Conservation (phyloP, 1,140 invertebrate species). For the Drosophila kepulauana region DNA sequence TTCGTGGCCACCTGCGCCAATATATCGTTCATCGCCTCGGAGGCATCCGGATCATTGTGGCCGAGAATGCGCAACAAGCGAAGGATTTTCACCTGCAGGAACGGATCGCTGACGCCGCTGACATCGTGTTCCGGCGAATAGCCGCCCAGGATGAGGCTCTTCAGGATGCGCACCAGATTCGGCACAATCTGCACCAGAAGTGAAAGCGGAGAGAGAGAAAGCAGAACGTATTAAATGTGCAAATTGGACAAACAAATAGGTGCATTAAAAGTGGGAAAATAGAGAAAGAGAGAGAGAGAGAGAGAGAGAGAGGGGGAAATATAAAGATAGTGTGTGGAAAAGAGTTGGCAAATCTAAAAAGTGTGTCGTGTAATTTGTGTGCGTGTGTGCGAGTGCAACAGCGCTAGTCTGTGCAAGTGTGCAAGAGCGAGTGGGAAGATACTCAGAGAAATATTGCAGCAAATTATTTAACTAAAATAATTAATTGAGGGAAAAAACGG, state of each 20-base stretch:
- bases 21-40: conserved; percentile 99
- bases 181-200: conserved; percentile 94
- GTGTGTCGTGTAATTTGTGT: conserved; percentile 6
- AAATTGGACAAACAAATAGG: neutral
- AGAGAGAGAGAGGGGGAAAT: conserved; percentile 6
- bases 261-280: neutral
- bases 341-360: neutral
- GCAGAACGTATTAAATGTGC: neutral
- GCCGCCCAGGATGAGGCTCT: conserved; percentile 98
- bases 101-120: conserved; percentile 99
- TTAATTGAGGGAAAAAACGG: neutral
- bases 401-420: conserved; percentile 21
- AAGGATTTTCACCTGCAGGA: conserved; percentile 99
- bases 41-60: conserved; percentile 97
- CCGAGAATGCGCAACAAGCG: conserved; percentile 97
- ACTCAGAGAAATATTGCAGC: conserved; percentile 4
- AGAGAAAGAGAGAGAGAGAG: neutral
- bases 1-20: conserved; percentile 99
- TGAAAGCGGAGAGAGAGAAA: neutral
- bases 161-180: conserved; percentile 98
- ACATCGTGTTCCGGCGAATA: conserved; percentile 99
- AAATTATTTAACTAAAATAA: conserved; percentile 6
- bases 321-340: neutral
- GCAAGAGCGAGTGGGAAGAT: conserved; percentile 15
- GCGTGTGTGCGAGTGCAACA: neutral